A percentile compares a stretch with the other conserved stretches of the same genome.
These are phyloP conservation scores for Orchesella cincta DNA, from an alignment of 1,140 invertebrate species.

Conservation along the genomic window DNA sequence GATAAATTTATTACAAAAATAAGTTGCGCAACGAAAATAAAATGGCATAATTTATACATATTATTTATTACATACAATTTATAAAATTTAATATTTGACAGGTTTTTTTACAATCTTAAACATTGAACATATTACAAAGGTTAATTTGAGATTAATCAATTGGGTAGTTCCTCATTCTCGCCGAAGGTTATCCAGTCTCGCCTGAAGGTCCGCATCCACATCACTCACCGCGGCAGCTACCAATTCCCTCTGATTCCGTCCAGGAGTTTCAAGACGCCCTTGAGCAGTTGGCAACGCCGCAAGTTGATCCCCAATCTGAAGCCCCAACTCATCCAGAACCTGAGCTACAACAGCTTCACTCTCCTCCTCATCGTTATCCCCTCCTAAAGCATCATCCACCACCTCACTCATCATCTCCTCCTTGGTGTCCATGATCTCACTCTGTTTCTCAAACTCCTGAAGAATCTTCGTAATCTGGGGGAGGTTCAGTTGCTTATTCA, in stretches of 20 bases:
- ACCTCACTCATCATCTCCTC: conserved; percentile 99
- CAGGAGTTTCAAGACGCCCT: conserved; percentile 55
- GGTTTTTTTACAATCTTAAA: too few species aligned
- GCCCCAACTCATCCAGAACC: conserved; percentile 93
- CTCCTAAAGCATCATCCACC: conserved; percentile 99
- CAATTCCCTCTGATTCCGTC: conserved; percentile 45
- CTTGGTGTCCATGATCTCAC: conserved; percentile 99
- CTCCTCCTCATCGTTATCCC: conserved; percentile 97
- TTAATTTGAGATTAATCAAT: too few species aligned
- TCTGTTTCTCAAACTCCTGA: conserved; percentile 99
- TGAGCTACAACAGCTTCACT: conserved; percentile 89
- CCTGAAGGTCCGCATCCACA: conserved; percentile 93
- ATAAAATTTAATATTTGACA: too few species aligned
- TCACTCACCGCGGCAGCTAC: conserved; percentile 68
- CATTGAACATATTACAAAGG: too few species aligned
- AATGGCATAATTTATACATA: too few species aligned
- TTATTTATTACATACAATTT: too few species aligned
- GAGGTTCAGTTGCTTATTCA: conserved; percentile 97
- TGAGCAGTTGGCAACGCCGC: conserved; percentile 79
- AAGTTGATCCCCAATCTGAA: conserved; percentile 87
- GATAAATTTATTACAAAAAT: too few species aligned
- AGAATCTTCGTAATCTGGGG: conserved; percentile 99
- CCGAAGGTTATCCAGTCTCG: conserved; percentile 87
- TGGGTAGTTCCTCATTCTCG: conserved; percentile 83
- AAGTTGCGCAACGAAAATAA: too few species aligned